Conservation (phyloP, 2,113 vertebrate genomes). For the Pleuronectes platessa region DNA sequence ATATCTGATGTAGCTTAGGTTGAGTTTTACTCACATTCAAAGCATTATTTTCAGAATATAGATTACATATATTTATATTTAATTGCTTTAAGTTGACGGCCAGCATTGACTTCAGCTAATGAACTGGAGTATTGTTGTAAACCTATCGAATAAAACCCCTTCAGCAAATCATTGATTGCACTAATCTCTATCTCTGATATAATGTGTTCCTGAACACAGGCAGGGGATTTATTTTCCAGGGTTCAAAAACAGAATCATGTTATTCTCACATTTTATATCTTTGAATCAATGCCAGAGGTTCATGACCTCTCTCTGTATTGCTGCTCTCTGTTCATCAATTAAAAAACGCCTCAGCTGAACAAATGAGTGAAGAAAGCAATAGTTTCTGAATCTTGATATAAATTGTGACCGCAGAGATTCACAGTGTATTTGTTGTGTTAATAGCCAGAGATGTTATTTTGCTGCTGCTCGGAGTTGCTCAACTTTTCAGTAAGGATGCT, state of each 20-base stretch:
- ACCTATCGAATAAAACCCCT: neutral
- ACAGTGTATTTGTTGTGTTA: neutral
- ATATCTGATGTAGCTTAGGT: too few relatives aligned
- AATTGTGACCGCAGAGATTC: neutral
- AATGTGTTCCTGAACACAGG: neutral
- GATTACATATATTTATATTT: too few relatives aligned
- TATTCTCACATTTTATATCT: slow-evolving; percentile 25
- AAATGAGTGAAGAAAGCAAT: neutral
- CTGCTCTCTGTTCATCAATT: neutral
- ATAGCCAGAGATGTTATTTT: too few relatives aligned
- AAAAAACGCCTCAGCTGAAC: neutral
- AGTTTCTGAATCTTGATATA: neutral
- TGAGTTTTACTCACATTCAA: too few relatives aligned
- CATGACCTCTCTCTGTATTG: neutral
- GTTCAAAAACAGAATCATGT: slow-evolving; percentile 13
- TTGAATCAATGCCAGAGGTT: slow-evolving; percentile 7
- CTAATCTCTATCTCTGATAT: slow-evolving; percentile 13
- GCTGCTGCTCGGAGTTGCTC: too few relatives aligned
- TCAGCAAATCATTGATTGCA: slow-evolving; percentile 11
- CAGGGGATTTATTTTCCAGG: slow-evolving; percentile 15
- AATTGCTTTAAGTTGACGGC: too few relatives aligned
- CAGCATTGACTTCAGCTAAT: neutral
- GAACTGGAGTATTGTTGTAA: neutral
- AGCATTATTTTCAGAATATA: too few relatives aligned
- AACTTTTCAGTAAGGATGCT: too few relatives aligned